Percentiles rank a stretch among this genome's conserved stretches.
Conservation (phyloP, 2,113 vertebrate species). For the Bubo blakistoni region DNA sequence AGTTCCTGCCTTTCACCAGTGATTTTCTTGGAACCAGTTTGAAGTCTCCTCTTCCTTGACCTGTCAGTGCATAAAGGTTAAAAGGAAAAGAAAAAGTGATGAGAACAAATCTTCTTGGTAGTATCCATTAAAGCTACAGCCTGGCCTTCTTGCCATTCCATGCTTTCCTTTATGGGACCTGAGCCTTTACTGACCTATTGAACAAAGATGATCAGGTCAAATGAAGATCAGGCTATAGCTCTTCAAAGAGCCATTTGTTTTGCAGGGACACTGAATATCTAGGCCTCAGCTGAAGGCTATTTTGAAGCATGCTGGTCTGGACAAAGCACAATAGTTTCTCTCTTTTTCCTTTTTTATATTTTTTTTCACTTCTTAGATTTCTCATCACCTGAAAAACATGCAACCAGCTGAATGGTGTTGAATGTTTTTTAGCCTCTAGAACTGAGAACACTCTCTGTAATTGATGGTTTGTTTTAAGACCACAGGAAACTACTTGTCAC, state of each 20-base stretch:
- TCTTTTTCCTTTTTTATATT: background rate
- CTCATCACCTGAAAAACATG: background rate
- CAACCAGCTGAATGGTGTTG: background rate
- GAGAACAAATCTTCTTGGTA: background rate
- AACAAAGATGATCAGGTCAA: background rate
- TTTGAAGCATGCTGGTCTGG: background rate
- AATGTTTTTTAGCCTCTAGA: slow-evolving; percentile 40
- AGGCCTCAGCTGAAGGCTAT: background rate
- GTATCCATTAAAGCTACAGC: background rate
- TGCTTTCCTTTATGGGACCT: background rate
- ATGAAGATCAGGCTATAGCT: background rate
- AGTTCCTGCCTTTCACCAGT: background rate
- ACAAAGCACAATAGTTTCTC: background rate
- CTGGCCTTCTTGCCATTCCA: background rate
- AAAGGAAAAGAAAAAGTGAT: background rate
- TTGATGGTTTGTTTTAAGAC: slow-evolving; percentile 58
- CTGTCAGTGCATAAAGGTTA: background rate
- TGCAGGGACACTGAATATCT: background rate
- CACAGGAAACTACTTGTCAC: slow-evolving; percentile 63
- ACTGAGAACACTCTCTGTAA: slow-evolving; percentile 53
- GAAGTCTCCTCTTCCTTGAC: background rate
- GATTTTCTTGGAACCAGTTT: fast-evolving
- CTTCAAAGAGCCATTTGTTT: background rate
- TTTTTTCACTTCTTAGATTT: background rate
- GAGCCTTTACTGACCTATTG: background rate